These are phyloP conservation scores for Syngnathus acus DNA, from an alignment of 2,797 vertebrate species.

Conservation along the genomic window DNA sequence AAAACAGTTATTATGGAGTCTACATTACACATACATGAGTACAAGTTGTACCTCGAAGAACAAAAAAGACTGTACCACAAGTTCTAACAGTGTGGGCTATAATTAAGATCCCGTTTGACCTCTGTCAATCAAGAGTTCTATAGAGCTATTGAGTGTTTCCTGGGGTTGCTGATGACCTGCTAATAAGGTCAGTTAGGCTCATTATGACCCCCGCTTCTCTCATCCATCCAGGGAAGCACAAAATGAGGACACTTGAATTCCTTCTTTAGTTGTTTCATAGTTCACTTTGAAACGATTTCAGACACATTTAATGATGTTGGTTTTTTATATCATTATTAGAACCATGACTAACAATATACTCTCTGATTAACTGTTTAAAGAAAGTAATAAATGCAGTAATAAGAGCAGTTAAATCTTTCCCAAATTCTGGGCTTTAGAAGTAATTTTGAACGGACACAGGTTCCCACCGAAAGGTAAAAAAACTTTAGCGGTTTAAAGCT, in stretches of 20 bases:
- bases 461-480: conserved; percentile 59
- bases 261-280: not conserved
- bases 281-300: not conserved
- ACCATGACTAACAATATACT: not conserved
- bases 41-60: not conserved
- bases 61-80: not conserved
- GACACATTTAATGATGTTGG: not conserved
- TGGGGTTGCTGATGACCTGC: conserved; percentile 43
- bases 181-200: conserved; percentile 53
- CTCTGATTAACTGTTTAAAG: not conserved
- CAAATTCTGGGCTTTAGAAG: conserved; percentile 48
- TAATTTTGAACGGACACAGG: conserved; percentile 69
- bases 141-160: conserved; percentile 24
- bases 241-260: conserved; percentile 8
- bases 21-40: not conserved
- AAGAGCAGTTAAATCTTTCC: conserved; percentile 56
- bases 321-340: not conserved
- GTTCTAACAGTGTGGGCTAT: conserved; percentile 19
- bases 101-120: conserved; percentile 25
- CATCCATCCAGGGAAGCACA: conserved; percentile 27
- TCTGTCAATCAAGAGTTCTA: conserved; percentile 30
- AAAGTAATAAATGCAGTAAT: conserved; percentile 39
- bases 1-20: not conserved
- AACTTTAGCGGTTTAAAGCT: conserved; percentile 77
- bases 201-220: conserved; percentile 23